Evolutionary conservation across 2,888 invertebrate genomes (phyloP), one percentile per base, ranked within the genome.

Genomic region (Rhorus exstirpatorius): DNA sequence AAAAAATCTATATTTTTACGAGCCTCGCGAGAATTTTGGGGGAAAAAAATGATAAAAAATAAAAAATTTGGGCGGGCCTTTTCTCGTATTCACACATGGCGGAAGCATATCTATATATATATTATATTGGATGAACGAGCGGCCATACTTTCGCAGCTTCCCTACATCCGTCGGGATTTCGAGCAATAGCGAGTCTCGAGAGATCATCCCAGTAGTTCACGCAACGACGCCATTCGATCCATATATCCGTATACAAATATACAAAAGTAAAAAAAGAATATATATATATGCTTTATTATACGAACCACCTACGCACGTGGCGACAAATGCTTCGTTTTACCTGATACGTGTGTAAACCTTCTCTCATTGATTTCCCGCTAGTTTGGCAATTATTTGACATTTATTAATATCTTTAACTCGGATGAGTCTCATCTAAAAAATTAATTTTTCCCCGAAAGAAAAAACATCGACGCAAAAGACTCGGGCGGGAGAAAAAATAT

Each of bases 251-350:
- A 49, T 49, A 12, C 14, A 8, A 19, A 19, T 26, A 49, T 17
- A 21, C 3, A 24, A 4, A 51, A 19, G 38, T 53, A 24, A 7
- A 31, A 61, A n/a, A 41, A 26, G 44, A 4, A 17, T 55, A 51
- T 31, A 46, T 44, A 17, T 19, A 14, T 63, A 24, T 61, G 24
- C 24, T 31, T 46, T 70, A 58, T 75, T 70, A 63, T 63, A 58
- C 24, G 79, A 60, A 31, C 86, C 89, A 86, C 89, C 88, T 88
- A 88, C 89, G 89, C 90, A 89, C 89, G 87, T 87, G 88, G 86
- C 88, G 87, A 87, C 90, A 90, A 88, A 91, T 91, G 90, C 88
- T 89, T 85, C 78, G 68, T 85, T 86, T 86, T 75, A 75, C 72
- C 53, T 83, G 83, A 89, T 89, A 89, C 90, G 88, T 88, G 87